Conservation (phyloP, 2,797 vertebrate species). For the Apogon talboti region DNA sequence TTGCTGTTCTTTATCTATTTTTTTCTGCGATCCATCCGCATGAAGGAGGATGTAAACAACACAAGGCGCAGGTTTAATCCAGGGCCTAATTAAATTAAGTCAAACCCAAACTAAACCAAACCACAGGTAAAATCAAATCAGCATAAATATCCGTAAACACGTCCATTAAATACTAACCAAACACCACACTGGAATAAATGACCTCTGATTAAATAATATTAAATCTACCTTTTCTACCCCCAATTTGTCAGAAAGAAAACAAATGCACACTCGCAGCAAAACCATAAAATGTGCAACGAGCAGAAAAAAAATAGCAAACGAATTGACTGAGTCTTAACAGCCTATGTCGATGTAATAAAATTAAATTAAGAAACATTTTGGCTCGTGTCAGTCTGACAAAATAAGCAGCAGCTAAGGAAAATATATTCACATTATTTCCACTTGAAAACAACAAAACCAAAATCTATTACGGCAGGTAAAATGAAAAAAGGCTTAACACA, state of each 20-base stretch:
- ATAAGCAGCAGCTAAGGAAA: not conserved
- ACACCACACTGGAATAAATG: not conserved
- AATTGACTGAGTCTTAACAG: not conserved
- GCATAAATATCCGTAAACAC: conserved; percentile 7
- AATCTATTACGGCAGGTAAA: not conserved
- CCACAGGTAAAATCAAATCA: conserved; percentile 17
- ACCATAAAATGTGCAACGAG: not conserved
- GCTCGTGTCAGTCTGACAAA: not conserved
- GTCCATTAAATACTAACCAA: conserved; percentile 2
- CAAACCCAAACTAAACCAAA: conserved; percentile 32
- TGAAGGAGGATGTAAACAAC: conserved; percentile 2
- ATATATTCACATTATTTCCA: not conserved
- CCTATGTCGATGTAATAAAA: conserved; percentile 8
- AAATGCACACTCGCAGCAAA: not conserved
- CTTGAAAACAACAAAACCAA: conserved; percentile 6
- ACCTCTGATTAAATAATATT: not conserved
- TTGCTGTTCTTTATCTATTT: not conserved
- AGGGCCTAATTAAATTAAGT: conserved; percentile 54
- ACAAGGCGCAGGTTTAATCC: conserved; percentile 46
- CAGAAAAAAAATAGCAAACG: not conserved
- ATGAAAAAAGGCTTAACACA: not conserved
- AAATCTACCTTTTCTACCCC: not conserved
- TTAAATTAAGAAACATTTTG: not conserved
- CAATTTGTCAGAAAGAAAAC: conserved; percentile 5
- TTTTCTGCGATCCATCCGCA: not conserved